Conservation (phyloP, 2,113 vertebrate species). For the Cettia cetti region DNA sequence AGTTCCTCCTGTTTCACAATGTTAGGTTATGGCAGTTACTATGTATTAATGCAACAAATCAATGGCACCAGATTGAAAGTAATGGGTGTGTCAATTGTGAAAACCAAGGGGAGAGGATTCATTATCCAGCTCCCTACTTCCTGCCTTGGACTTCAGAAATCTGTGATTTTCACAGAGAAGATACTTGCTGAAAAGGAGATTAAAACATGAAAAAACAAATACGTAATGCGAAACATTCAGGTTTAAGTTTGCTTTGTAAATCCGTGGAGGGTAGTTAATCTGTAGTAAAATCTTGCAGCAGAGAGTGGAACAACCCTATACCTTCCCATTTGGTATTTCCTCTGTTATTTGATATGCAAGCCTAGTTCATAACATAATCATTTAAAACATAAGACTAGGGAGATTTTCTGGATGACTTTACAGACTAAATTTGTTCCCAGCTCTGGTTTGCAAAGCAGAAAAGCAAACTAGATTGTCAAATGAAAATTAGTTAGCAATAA, state of each 20-base stretch:
- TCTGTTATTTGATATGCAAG: slow-evolving; percentile 26
- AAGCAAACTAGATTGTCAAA: slow-evolving; percentile 18
- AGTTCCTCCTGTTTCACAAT: not conserved
- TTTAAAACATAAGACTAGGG: not conserved
- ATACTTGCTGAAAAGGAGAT: not conserved
- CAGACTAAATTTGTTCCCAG: not conserved
- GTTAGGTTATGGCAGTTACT: not conserved
- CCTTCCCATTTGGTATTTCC: slow-evolving; percentile 32
- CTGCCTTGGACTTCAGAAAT: not conserved
- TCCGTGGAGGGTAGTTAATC: slow-evolving; percentile 16
- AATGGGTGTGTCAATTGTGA: not conserved
- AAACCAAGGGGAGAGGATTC: not conserved
- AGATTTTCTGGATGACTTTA: slow-evolving; percentile 13
- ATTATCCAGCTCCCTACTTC: not conserved
- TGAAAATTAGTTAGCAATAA: slow-evolving; percentile 1
- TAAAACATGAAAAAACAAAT: not conserved
- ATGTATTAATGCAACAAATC: not conserved
- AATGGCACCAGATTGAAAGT: not conserved
- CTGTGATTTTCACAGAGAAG: not conserved
- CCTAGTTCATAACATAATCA: slow-evolving; percentile 11
- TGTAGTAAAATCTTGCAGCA: slow-evolving; percentile 1
- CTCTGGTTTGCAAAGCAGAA: slow-evolving; percentile 20
- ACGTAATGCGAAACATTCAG: not conserved
- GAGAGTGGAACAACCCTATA: not conserved
- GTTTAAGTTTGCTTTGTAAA: slow-evolving; percentile 6